These are phyloP conservation scores for Alces alces DNA, from an alignment of 2,113 vertebrate species.

Conservation along the genomic window DNA sequence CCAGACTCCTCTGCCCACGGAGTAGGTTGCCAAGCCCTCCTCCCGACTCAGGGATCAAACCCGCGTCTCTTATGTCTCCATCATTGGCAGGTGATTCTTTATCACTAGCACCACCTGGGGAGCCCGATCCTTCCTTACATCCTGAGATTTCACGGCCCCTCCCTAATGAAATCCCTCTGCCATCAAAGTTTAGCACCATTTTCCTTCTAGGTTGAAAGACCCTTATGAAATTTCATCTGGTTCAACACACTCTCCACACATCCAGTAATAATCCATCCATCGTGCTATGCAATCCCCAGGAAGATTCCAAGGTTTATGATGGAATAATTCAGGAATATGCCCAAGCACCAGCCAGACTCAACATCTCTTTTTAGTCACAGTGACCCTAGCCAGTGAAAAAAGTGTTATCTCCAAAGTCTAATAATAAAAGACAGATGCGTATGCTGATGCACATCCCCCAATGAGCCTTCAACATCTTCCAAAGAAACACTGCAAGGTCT, in stretches of 20 bases:
- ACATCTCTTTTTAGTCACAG: not conserved
- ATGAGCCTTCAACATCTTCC: not conserved
- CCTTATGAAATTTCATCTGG: not conserved
- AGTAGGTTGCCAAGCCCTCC: not conserved
- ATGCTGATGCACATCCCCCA: not conserved
- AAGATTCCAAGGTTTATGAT: not conserved
- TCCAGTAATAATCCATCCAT: not conserved
- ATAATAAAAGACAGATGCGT: accelerated
- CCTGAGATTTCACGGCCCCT: not conserved
- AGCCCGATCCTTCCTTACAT: not conserved
- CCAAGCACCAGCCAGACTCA: not conserved
- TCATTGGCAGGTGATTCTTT: no score
- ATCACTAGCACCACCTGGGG: no score
- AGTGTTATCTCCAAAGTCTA: not conserved
- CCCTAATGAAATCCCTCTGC: not conserved
- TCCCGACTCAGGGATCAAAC: not conserved
- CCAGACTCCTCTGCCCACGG: accelerated
- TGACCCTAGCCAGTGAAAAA: not conserved
- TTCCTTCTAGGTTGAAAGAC: not conserved
- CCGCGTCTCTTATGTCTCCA: no score
- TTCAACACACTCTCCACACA: not conserved
- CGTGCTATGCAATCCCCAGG: not conserved
- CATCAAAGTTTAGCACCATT: not conserved
- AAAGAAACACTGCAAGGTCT: not conserved
- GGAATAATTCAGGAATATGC: not conserved